Evolutionary conservation across 2,888 invertebrate genomes (phyloP).

Genomic region (Leptopilina myrica): DNA sequence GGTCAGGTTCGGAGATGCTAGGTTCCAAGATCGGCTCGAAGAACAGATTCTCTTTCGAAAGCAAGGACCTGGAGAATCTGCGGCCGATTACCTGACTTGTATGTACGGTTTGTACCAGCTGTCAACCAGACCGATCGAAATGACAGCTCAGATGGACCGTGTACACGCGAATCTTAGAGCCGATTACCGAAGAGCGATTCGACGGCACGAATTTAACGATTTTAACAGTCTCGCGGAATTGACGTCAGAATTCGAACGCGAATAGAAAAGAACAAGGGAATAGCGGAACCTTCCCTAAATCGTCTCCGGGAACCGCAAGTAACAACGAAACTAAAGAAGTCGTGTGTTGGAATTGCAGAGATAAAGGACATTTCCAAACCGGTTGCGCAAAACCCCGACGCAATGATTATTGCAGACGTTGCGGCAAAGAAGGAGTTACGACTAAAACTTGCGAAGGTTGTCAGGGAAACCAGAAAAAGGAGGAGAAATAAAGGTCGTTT

Average conservation of each 20-base stretch:
- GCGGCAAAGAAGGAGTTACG: not conserved
- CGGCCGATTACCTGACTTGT: conserved; percentile 34
- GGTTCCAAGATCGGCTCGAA: conserved; percentile 27
- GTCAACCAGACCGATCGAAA: conserved; percentile 15
- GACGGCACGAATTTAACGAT: not conserved
- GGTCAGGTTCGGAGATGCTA: conserved; percentile 16
- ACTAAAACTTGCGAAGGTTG: not conserved
- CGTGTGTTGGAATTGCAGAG: not conserved
- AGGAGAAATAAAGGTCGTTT: conserved; percentile 7
- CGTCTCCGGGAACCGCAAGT: no score
- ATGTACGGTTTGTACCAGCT: conserved; percentile 24
- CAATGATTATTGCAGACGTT: not conserved
- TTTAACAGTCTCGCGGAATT: not conserved
- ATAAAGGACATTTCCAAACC: not conserved
- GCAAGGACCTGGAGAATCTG: conserved; percentile 17
- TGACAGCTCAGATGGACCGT: conserved; percentile 41
- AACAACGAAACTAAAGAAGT: not conserved
- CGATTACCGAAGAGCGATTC: conserved; percentile 26
- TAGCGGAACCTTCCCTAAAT: no score
- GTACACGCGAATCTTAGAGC: conserved; percentile 42
- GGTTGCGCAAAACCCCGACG: not conserved
- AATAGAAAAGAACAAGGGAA: no score
- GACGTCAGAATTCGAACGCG: not conserved
- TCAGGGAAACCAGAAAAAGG: not conserved
- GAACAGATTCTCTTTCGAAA: no score